Evolutionary conservation across 2,797 vertebrate genomes (phyloP).

Genomic region (Dicrostonyx torquatus): DNA sequence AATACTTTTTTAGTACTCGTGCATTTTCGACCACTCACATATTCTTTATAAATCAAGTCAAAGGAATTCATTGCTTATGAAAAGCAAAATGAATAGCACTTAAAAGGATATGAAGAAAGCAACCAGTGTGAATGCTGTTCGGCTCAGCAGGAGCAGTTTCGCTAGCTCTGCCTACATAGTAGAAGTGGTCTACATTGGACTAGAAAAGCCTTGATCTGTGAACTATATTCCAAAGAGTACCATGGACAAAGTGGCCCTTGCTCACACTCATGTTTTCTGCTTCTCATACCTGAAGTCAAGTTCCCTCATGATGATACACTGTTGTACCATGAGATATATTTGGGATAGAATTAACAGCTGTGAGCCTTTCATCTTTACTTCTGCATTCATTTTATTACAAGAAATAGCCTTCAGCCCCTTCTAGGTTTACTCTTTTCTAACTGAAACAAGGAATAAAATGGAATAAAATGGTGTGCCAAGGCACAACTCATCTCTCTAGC

Average conservation of each 20-base stretch:
- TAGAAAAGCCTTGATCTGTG: background rate
- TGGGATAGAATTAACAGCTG: background rate
- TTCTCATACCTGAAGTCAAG: background rate
- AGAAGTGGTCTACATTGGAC: background rate
- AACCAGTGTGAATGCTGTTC: slow-evolving; percentile 44
- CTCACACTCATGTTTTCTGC: background rate
- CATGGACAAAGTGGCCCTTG: background rate
- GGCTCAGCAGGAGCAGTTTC: slow-evolving; percentile 21
- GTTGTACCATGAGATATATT: background rate
- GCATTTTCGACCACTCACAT: slow-evolving; percentile 61
- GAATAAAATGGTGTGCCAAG: background rate
- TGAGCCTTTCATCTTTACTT: background rate
- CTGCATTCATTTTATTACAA: slow-evolving; percentile 28
- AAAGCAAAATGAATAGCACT: slow-evolving; percentile 53
- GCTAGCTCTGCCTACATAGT: slow-evolving; percentile 21
- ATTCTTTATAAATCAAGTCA: slow-evolving; percentile 45
- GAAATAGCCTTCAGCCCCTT: background rate
- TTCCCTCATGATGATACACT: background rate
- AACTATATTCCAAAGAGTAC: background rate
- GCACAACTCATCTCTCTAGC: background rate
- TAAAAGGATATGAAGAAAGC: slow-evolving; percentile 58
- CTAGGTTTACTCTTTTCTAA: background rate
- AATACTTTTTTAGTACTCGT: slow-evolving; percentile 58
- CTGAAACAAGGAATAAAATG: no score
- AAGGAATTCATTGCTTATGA: slow-evolving; percentile 49